A percentile compares a stretch with the other conserved stretches of the same genome.
These are phyloP conservation scores for Bucco capensis DNA, from an alignment of 2,113 vertebrate species.

Conservation along the genomic window DNA sequence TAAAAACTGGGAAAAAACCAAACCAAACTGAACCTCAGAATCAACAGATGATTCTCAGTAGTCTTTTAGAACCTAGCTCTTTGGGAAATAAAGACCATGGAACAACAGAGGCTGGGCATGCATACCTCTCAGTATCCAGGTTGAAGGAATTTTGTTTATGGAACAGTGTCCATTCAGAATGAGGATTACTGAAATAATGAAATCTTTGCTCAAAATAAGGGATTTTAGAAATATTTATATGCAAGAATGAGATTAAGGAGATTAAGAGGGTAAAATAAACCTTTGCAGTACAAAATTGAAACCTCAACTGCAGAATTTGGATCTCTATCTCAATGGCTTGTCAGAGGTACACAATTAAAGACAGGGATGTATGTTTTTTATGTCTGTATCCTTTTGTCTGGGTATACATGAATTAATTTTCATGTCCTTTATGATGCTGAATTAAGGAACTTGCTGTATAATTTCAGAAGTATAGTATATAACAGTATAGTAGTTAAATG, in stretches of 20 bases:
- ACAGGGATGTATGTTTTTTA: neutral
- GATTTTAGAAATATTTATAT: neutral
- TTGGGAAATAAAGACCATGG: neutral
- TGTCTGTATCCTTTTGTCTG: neutral
- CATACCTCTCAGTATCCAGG: neutral
- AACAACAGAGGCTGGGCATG: neutral
- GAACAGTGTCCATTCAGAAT: neutral
- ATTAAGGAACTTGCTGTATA: neutral
- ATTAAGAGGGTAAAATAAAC: neutral
- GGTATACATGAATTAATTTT: neutral
- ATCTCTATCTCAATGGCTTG: rapidly evolving
- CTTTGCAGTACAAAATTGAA: neutral
- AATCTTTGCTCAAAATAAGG: neutral
- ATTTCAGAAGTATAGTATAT: neutral
- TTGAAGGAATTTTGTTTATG: neutral
- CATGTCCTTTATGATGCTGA: neutral
- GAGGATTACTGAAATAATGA: neutral
- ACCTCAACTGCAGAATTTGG: neutral
- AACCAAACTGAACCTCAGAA: neutral
- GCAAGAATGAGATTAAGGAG: neutral
- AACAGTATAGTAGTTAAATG: neutral
- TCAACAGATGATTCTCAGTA: neutral
- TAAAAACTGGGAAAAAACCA: neutral
- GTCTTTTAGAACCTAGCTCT: neutral
- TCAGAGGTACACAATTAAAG: neutral